Evolutionary conservation across 2,888 invertebrate species (phyloP).

Genomic region (Sisyra nigra): DNA sequence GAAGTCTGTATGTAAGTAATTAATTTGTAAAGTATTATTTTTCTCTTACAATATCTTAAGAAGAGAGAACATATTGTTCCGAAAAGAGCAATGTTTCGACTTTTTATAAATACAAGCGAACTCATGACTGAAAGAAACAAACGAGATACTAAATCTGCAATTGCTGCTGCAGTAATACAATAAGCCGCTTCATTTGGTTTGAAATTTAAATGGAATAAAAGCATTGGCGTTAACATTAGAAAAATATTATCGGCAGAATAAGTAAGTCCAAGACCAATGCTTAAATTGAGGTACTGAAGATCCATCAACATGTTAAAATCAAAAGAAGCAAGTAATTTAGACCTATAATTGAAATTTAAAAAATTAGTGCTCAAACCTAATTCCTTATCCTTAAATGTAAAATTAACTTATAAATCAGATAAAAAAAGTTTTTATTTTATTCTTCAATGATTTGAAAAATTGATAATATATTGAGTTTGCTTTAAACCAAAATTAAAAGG

Average conservation of each 20-base stretch:
- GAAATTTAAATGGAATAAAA: slow-evolving; percentile 40
- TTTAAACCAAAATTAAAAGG: no score
- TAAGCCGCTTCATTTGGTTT: slow-evolving; percentile 41
- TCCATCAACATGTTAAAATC: slow-evolving; percentile 46
- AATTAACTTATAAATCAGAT: no score
- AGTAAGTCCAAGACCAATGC: slow-evolving; percentile 49
- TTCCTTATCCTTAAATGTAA: no score
- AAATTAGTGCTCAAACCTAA: no score
- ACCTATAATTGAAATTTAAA: no score
- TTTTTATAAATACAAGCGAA: slow-evolving; percentile 40
- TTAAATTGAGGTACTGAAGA: slow-evolving; percentile 49
- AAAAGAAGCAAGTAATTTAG: slow-evolving; percentile 35
- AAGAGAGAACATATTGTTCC: slow-evolving; percentile 49
- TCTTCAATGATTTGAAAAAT: no score
- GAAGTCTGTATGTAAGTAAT: no score
- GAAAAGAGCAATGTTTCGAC: slow-evolving; percentile 43
- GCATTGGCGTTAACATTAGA: slow-evolving; percentile 48
- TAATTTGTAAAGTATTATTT: no score
- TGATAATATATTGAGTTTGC: no score
- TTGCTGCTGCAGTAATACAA: slow-evolving; percentile 51
- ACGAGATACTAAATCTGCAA: slow-evolving; percentile 49
- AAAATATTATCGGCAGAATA: slow-evolving; percentile 55
- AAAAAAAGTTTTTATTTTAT: no score
- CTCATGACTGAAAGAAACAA: slow-evolving; percentile 44
- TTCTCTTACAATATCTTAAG: slow-evolving; percentile 49